phyloP scores from a whole-genome alignment of 2,113 vertebrate genomes.

The Chaetops frenatus region DNA sequence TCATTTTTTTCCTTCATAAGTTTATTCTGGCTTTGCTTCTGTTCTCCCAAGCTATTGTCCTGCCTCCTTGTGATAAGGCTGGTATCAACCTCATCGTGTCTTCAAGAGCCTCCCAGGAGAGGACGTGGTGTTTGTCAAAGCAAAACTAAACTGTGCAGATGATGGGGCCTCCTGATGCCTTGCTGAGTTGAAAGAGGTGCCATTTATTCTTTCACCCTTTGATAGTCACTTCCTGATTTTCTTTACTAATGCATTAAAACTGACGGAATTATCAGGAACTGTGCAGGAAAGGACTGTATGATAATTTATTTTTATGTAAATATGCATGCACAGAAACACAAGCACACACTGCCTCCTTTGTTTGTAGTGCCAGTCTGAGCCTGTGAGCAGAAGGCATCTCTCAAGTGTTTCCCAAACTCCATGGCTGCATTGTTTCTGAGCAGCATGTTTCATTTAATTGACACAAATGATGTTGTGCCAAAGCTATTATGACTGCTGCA shows the following conservation, averaged over 20 bases:
- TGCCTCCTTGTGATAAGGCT: conserved; percentile 22
- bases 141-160: background rate
- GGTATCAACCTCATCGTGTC: background rate
- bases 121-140: background rate
- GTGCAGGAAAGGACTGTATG: background rate
- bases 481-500: background rate
- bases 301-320: background rate
- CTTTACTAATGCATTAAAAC: background rate
- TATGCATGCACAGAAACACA: background rate
- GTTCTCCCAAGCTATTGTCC: background rate
- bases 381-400: background rate
- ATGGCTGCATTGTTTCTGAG: background rate
- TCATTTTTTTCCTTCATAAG: background rate
- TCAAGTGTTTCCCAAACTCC: background rate
- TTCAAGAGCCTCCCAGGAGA: background rate
- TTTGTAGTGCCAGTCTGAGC: background rate
- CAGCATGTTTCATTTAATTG: background rate
- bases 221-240: background rate
- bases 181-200: background rate
- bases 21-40: background rate
- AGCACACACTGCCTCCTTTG: background rate
- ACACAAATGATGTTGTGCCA: background rate
- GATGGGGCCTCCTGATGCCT: background rate
- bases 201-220: background rate
- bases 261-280: background rate